Conservation (phyloP, 2,113 vertebrate genomes). For the Takifugu flavidus region DNA sequence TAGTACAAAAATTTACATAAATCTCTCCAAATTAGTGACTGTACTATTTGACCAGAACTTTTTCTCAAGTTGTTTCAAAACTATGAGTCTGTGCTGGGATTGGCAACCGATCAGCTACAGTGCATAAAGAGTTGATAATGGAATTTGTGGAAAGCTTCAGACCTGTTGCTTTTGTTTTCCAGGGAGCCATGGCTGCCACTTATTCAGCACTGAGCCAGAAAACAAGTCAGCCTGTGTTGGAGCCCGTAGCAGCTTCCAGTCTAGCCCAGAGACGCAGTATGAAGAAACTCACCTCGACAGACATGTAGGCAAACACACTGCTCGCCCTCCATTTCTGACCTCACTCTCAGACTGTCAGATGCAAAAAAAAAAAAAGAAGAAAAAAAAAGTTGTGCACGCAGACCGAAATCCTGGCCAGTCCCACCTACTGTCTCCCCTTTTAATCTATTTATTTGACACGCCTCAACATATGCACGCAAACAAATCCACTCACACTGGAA, state of each 20-base stretch:
- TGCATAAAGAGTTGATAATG: too few relatives aligned
- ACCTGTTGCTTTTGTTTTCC: neutral
- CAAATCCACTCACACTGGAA: conserved; percentile 30
- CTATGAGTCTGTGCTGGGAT: neutral
- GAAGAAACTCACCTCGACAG: conserved; percentile 96
- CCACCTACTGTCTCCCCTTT: conserved; percentile 47
- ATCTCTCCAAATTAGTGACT: too few relatives aligned
- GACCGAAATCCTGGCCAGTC: conserved; percentile 56
- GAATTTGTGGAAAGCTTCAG: neutral
- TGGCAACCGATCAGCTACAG: too few relatives aligned
- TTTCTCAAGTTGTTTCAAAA: too few relatives aligned
- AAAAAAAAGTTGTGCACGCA: conserved; percentile 7
- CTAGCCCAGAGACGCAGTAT: conserved; percentile 94
- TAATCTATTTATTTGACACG: conserved; percentile 62
- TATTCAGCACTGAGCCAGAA: conserved; percentile 92
- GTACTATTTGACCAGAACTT: too few relatives aligned
- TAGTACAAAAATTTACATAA: too few relatives aligned
- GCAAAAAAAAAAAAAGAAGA: neutral
- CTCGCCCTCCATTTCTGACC: conserved; percentile 36
- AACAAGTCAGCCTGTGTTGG: conserved; percentile 90
- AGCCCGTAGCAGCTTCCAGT: conserved; percentile 94
- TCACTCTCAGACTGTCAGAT: conserved; percentile 38
- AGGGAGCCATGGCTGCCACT: conserved; percentile 92
- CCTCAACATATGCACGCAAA: conserved; percentile 31
- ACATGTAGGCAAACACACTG: conserved; percentile 79